phyloP scores from a whole-genome alignment of 2,797 vertebrate species.

The Helicolenus hilgendorfi region DNA sequence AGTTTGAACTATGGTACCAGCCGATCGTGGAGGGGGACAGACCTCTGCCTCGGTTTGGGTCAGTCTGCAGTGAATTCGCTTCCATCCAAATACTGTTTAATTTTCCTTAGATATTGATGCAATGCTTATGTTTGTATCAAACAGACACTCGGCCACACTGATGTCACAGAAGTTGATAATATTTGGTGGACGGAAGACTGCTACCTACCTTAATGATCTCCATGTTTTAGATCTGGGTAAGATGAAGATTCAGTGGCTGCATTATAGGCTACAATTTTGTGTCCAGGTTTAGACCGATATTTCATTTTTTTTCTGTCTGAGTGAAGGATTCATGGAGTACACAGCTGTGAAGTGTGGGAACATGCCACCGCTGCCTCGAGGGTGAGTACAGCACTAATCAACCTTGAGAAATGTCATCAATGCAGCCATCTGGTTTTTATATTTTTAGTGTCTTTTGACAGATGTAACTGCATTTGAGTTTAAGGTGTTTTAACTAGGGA shows the following conservation, averaged over 20 bases:
- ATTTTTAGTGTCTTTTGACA: constrained; percentile 34
- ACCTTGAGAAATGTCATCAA: constrained; percentile 62
- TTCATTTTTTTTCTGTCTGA: background rate
- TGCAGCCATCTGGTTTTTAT: constrained; percentile 49
- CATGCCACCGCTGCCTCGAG: constrained; percentile 90
- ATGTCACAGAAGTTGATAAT: constrained; percentile 92
- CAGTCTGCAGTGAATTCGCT: constrained; percentile 58
- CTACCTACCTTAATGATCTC: constrained; percentile 93
- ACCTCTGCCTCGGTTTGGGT: constrained; percentile 94
- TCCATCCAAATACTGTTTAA: background rate
- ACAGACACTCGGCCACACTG: constrained; percentile 93
- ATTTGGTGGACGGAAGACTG: constrained; percentile 92
- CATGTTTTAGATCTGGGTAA: constrained; percentile 94
- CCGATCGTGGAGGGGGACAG: constrained; percentile 94
- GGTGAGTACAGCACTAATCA: constrained; percentile 81
- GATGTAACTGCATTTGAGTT: background rate
- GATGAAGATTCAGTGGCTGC: background rate
- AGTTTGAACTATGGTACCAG: constrained; percentile 95
- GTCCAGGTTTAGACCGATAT: constrained; percentile 5
- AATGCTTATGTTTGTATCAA: background rate
- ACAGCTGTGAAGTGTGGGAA: constrained; percentile 89
- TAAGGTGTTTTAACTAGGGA: background rate
- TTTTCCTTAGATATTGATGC: background rate
- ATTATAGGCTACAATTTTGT: background rate
- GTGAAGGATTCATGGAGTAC: constrained; percentile 95